A percentile compares a stretch with the other conserved stretches of the same genome.
Conservation (phyloP, 2,888 invertebrate species). For the Epicampocera succincta region DNA sequence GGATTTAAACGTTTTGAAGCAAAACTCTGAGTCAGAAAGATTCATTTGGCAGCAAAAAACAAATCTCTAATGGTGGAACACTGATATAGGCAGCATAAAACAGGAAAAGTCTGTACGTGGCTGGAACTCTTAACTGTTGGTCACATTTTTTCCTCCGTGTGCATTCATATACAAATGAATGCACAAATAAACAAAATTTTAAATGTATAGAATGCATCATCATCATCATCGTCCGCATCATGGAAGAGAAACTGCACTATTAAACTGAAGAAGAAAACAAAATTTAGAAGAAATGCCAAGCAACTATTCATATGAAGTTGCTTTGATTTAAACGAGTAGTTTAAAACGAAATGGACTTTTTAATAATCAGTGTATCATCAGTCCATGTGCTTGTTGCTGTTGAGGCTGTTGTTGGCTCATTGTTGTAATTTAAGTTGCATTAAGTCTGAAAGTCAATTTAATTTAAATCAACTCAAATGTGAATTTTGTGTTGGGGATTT, state of each 20-base stretch:
- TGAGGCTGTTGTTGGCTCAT: neutral
- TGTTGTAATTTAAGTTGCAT: conserved; percentile 1
- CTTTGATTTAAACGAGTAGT: conserved; percentile 59
- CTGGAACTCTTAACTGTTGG: neutral
- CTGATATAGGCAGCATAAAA: too few relatives aligned
- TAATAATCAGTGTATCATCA: conserved; percentile 31
- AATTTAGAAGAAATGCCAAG: neutral
- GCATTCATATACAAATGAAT: conserved; percentile 43
- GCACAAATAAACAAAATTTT: conserved; percentile 54
- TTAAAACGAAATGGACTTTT: conserved; percentile 59
- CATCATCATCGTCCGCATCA: conserved; percentile 30
- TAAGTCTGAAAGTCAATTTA: conserved; percentile 36
- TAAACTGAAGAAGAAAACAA: conserved; percentile 8
- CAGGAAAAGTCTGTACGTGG: too few relatives aligned
- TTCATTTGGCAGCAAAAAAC: too few relatives aligned
- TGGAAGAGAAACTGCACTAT: conserved; percentile 10
- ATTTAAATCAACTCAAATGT: conserved; percentile 31
- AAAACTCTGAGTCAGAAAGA: too few relatives aligned
- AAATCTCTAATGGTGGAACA: too few relatives aligned
- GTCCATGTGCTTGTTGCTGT: neutral
- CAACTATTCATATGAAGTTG: conserved; percentile 45
- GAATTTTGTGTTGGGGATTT: conserved; percentile 16
- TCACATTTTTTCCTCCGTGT: conserved; percentile 5
- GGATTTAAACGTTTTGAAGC: too few relatives aligned
- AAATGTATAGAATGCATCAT: conserved; percentile 45